Base-by-base conservation (phyloP, 2,888 invertebrate genomes). In the Heteromyza rotundicornis region DNA sequence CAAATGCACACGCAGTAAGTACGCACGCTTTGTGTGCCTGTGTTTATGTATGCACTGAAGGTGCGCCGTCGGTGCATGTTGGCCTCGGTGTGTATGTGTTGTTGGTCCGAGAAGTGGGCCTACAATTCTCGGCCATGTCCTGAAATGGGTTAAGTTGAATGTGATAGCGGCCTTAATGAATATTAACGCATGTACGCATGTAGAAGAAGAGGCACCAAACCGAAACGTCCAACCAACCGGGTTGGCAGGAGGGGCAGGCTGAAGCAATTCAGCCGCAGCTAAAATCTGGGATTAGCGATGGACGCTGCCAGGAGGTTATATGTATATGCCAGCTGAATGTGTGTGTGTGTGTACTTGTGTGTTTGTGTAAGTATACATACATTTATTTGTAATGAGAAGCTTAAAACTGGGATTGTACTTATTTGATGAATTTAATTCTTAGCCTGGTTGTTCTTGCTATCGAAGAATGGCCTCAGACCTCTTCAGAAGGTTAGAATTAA, bases 121-220 rank as follows among this genome's bases (percentile, higher is more conserved):
- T 47, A 20, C 47, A 19, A 47, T 19, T 3, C 20, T 19, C 53
- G n/a, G 19, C 19, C 23, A 58, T 27, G 53, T 47, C 36, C 51
- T 55, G 40, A 55, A 57, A 62, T 62, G 47, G 62, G 62, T 58
- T 58, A 62, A 49, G 54, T 51, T 36, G 53, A 53, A 53, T 62
- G 62, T 49, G 23, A 19, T 36, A 44, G 51, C 54, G 62, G 57
- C 57, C 57, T 57, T 52, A 60, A 57, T 57, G 56, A 22, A 60
- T 44, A 59, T 59, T 20, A 40, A 60, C 53, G 59, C 53, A 59
- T 24, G 40, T 44, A 40, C 16, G 40, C 40, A 40, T 27, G 27
- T n/a, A 27, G 27, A 27, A 7, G 27, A 27, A 27, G 10, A 27
- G 27, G 7, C 7, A 27, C 27, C 27, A 27, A n/a, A 27, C 27